Conservation (phyloP, 2,888 invertebrate species). For the Lepidocyrtoides sp. region DNA sequence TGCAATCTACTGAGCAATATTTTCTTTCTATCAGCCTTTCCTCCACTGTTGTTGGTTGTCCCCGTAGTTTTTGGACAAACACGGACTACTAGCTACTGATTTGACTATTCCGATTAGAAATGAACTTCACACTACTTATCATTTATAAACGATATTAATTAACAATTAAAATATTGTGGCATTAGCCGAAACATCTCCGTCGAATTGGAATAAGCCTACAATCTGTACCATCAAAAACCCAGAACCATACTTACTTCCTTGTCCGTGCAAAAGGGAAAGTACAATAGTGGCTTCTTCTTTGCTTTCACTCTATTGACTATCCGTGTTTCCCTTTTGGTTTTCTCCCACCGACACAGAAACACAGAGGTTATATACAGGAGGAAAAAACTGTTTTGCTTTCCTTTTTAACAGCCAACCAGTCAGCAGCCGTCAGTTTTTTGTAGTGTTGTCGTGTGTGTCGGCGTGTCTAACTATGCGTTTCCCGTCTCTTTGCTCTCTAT, state of each 20-base stretch:
- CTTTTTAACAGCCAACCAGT: neutral
- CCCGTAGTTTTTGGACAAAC: too few relatives aligned
- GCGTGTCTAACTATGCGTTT: neutral
- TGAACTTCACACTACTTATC: too few relatives aligned
- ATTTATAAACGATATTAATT: too few relatives aligned
- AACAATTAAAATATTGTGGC: too few relatives aligned
- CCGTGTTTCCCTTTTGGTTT: neutral
- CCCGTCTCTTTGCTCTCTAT: neutral
- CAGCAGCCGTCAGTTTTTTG: neutral
- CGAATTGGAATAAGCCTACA: too few relatives aligned
- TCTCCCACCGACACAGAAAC: neutral
- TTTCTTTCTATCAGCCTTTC: neutral
- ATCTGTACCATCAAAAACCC: too few relatives aligned
- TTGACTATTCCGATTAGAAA: too few relatives aligned
- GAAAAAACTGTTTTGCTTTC: neutral
- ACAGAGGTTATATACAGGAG: too few relatives aligned
- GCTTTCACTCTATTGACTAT: conserved; percentile 9
- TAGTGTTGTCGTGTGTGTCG: neutral
- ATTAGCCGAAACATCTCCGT: too few relatives aligned
- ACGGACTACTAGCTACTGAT: too few relatives aligned
- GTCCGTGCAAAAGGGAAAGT: neutral
- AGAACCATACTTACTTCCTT: too few relatives aligned
- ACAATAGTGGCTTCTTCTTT: neutral
- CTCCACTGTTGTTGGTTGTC: too few relatives aligned
- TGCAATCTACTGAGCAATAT: neutral